Base-by-base conservation (phyloP, 2,797 vertebrate genomes). In the Chelidonichthys spinosus region DNA sequence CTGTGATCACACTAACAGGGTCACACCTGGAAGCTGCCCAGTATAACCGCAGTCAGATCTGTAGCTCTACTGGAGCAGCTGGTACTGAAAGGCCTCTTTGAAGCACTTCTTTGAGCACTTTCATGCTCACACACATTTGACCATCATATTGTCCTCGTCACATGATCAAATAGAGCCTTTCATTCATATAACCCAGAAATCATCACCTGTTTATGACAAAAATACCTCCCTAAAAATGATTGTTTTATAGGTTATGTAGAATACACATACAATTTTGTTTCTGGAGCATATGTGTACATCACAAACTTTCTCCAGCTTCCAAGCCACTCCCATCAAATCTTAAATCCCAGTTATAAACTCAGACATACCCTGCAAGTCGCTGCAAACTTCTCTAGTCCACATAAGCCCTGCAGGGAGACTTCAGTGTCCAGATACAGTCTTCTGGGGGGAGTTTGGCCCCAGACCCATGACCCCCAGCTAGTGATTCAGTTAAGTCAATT, bases 281-380 rank as follows among this genome's bases (percentile, higher is more conserved):
- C 25, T 25, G 25, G 25, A 25, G 25, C 25, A 25, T 25, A 25
- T 25, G 25, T 47, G 46, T 55, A 52, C 32, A 63, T 63, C 1
- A 53, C 63, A 67, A 71, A 15, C 49, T 17, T 7, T 73, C 52
- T 78, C 47, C 63, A 52, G 63, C 47, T 43, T 7, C 43, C 7
- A 44, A 44, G 52, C 17, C 35, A 37, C 11, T 69, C 62, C 25
- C 25, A 25, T 64, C 36, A 69, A 9, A 53, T 55, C 25, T 69
- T 77, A 60, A 67, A 58, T 77, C 18, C 55, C n/a, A 69, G 17
- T 55, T 43, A 74, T 60, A 33, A 69, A 10, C 25, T 32, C 13
- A 67, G 55, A 69, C n/a, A 17, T 32, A 18, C 3, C 53, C 43
- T 36, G 0, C 44, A 46, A 63, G 46, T 37, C 63, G 62, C 18